Percentiles rank a stretch among this genome's conserved stretches.
Conservation (phyloP, 1,140 invertebrate genomes). For the Cotesia glomerata region DNA sequence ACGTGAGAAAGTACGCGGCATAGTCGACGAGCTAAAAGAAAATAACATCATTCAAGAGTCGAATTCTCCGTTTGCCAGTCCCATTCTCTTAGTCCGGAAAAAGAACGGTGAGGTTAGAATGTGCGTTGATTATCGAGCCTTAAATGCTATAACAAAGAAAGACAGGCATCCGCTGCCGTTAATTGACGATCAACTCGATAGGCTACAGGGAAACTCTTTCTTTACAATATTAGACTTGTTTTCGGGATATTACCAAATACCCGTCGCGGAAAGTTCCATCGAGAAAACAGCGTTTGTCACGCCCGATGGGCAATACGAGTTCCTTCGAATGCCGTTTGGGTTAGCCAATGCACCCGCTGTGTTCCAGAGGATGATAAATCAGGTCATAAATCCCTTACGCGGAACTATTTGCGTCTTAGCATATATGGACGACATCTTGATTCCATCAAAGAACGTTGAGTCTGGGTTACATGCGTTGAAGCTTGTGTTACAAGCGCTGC, state of each 20-base stretch:
- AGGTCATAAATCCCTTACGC: slow-evolving; percentile 26
- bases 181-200: slow-evolving; percentile 15
- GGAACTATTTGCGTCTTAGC: slow-evolving; percentile 19
- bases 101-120: not conserved
- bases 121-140: not conserved
- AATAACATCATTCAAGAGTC: not conserved
- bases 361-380: slow-evolving; percentile 41
- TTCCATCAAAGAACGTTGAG: slow-evolving; percentile 28
- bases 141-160: not conserved
- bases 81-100: not conserved
- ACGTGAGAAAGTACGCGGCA: not conserved
- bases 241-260: slow-evolving; percentile 37
- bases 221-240: slow-evolving; percentile 44
- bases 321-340: slow-evolving; percentile 45
- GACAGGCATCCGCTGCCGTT: not conserved
- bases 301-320: slow-evolving; percentile 38
- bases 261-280: slow-evolving; percentile 22
- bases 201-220: slow-evolving; percentile 34
- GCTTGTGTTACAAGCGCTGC: slow-evolving; percentile 26
- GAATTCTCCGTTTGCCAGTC: slow-evolving; percentile 1
- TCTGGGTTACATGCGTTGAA: slow-evolving; percentile 27
- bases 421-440: slow-evolving; percentile 44
- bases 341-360: slow-evolving; percentile 31
- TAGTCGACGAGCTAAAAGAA: not conserved
- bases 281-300: slow-evolving; percentile 34